These are phyloP conservation scores for Odontocolon sp. DNA, from an alignment of 2,888 invertebrate species.

Conservation along the genomic window DNA sequence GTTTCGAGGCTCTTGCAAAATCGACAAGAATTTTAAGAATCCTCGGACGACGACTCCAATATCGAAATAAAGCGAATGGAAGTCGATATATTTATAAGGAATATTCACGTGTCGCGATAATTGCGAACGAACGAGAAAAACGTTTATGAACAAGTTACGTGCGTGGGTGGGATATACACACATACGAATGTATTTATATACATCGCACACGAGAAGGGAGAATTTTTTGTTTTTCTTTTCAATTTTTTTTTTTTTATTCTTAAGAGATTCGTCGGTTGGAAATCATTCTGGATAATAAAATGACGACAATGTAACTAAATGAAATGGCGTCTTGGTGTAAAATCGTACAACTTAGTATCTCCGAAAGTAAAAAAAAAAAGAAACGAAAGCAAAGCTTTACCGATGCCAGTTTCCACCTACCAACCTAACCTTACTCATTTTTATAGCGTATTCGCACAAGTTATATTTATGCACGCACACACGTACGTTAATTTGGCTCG, in stretches of 20 bases:
- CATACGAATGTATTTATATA: conserved; percentile 33
- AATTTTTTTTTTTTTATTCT: conserved; percentile 14
- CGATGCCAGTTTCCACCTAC: conserved; percentile 71
- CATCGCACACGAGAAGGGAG: conserved; percentile 11
- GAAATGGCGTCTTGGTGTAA: conserved; percentile 63
- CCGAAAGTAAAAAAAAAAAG: conserved; percentile 60
- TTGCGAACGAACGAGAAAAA: neutral
- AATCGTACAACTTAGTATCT: conserved; percentile 57
- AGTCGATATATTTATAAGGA: conserved; percentile 15
- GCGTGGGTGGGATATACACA: conserved; percentile 51
- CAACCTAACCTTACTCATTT: conserved; percentile 77
- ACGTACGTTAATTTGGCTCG: neutral
- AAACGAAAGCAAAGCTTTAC: conserved; percentile 70
- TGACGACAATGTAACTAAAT: conserved; percentile 48
- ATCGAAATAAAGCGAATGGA: neutral
- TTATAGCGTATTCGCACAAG: conserved; percentile 50
- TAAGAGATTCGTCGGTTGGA: neutral
- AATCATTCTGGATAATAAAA: conserved; percentile 37
- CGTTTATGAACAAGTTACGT: conserved; percentile 10
- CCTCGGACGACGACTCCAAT: neutral
- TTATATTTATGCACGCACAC: conserved; percentile 57
- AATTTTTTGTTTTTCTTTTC: conserved; percentile 6
- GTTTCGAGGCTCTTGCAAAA: too few species aligned
- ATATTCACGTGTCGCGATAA: neutral
- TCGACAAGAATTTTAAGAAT: too few species aligned